phyloP scores from a whole-genome alignment of 2,113 vertebrate genomes.

The Anas platyrhynchos region DNA sequence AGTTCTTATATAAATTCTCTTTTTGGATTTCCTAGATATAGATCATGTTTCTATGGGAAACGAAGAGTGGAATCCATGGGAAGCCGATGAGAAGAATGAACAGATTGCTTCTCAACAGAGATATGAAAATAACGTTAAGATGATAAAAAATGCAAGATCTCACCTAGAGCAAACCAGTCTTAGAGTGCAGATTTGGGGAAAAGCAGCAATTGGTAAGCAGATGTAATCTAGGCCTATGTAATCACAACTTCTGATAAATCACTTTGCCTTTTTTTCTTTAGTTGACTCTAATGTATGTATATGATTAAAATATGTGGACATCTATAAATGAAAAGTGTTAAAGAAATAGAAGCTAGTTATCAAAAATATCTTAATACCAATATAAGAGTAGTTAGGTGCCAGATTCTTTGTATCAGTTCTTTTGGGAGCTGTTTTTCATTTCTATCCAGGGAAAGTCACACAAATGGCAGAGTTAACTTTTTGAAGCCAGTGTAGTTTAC shows the following conservation, averaged over 20 bases:
- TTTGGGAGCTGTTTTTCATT: neutral
- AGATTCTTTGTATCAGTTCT: neutral
- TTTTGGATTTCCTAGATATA: constrained; percentile 36
- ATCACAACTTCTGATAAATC: neutral
- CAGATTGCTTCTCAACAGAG: constrained; percentile 78
- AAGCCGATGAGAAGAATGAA: constrained; percentile 86
- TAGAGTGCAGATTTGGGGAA: constrained; percentile 93
- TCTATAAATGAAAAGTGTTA: neutral
- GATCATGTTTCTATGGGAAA: constrained; percentile 59
- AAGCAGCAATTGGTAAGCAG: constrained; percentile 93
- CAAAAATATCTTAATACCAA: neutral
- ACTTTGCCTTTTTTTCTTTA: neutral
- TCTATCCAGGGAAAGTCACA: neutral
- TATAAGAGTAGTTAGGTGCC: neutral
- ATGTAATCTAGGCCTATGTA: neutral
- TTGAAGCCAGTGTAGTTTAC: rapidly evolving
- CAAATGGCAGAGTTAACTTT: neutral
- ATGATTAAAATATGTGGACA: neutral
- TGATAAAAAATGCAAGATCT: constrained; percentile 75
- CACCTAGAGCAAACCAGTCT: constrained; percentile 78
- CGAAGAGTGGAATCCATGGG: constrained; percentile 97
- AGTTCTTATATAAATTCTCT: neutral
- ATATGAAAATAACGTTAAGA: constrained; percentile 80
- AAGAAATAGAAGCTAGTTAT: neutral
- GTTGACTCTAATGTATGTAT: neutral